Base-by-base conservation (phyloP, 2,888 invertebrate species). In the Polyploca ridens region DNA sequence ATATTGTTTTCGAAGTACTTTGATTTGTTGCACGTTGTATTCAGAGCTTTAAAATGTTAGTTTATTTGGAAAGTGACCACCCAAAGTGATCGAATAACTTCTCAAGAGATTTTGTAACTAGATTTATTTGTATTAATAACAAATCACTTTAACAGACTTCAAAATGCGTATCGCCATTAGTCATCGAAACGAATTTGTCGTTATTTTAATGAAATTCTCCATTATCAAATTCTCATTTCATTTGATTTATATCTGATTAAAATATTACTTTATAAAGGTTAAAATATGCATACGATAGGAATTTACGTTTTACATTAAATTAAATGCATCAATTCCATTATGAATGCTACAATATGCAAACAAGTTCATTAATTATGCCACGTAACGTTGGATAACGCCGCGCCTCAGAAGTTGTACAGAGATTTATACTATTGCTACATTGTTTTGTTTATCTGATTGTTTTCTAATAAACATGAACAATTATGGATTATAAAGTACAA, bases 291-390 rank as follows among this genome's bases (percentile, higher is more conserved):
- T 41, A 41, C 38, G 10, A 7, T 38, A 38, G 13, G 13, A 44
- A 44, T 44, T 44, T 44, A 44, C 5, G n/a, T 44, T 44, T 44
- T 7, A 44, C 44, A 77, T 77, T 68, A 77, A 76, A 72, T 76
- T 71, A 70, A 72, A 76, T 76, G 69, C 78, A 78, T 76, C 70
- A 74, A 68, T 75, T 65, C 66, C 64, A 69, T 73, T 78, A 78
- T 75, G 71, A 74, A 78, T 72, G 70, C 68, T 66, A 69, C 67
- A 66, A 77, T 74, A 77, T 78, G 69, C 65, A 76, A 75, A 73
- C 79, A 69, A 72, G 75, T 72, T 75, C 77, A 78, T 78, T 78
- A 78, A 67, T 78, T 76, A 74, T 73, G 72, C 69, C 54, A 54
- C 54, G 54, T 49, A 16, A 49, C 7, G 49, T 54, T 54, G 54